These are phyloP conservation scores for Hermodice carunculata DNA, from an alignment of 2,888 invertebrate species.

Conservation along the genomic window DNA sequence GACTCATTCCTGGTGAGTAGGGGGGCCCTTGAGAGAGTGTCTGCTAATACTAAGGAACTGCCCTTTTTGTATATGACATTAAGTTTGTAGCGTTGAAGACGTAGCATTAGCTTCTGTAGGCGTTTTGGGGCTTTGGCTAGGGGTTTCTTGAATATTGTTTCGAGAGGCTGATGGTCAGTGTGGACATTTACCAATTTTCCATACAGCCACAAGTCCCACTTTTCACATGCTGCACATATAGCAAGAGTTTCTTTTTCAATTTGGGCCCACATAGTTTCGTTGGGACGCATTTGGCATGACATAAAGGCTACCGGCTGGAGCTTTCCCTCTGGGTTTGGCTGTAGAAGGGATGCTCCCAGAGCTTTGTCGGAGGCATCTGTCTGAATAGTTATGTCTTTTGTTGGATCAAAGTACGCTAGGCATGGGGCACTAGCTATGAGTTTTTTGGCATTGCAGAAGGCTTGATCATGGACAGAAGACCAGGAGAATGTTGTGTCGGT, in stretches of 20 bases:
- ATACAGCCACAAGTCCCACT: constrained; percentile 15
- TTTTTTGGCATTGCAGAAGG: constrained; percentile 12
- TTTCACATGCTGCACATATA: background rate
- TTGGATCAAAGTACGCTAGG: constrained; percentile 10
- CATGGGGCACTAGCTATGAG: constrained; percentile 14
- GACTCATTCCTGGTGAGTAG: background rate
- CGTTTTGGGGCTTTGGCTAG: constrained; percentile 1
- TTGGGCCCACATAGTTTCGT: constrained; percentile 2
- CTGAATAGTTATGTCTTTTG: background rate
- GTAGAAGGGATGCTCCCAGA: too few relatives aligned
- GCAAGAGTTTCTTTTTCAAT: constrained; percentile 14
- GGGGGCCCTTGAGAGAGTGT: constrained; percentile 6
- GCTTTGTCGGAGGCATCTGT: constrained; percentile 16
- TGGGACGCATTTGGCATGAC: background rate
- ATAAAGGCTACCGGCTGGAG: too few relatives aligned
- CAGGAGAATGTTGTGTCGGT: constrained; percentile 4
- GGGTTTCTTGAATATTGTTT: too few relatives aligned
- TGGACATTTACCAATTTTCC: constrained; percentile 9
- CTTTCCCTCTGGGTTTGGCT: too few relatives aligned
- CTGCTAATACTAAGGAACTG: constrained; percentile 1
- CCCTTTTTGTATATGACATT: constrained; percentile 15
- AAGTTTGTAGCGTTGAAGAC: constrained; percentile 10
- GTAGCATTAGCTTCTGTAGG: constrained; percentile 18
- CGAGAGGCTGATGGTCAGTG: constrained; percentile 20
- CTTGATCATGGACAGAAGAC: constrained; percentile 6